Percentiles rank a stretch among this genome's conserved stretches.
Conservation (phyloP, 2,888 invertebrate species). For the Diaprepes abbreviatus region DNA sequence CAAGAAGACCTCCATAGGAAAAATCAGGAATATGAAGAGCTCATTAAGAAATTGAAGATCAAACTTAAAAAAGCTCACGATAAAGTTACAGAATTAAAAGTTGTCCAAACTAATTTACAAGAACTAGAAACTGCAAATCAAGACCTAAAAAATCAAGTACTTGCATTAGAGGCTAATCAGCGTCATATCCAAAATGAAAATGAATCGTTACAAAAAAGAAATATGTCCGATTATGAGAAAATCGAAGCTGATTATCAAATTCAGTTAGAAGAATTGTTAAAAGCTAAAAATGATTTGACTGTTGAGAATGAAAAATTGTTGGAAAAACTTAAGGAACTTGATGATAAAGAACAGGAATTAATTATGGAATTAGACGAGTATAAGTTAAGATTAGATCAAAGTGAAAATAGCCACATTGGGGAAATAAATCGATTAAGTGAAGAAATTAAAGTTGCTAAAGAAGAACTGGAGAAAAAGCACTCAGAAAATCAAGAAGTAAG, state of each 20-base stretch:
- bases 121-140: conserved; percentile 69
- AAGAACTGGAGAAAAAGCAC: not conserved
- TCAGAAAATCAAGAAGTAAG: not conserved
- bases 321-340: conserved; percentile 64
- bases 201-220: conserved; percentile 65
- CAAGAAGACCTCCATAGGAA: conserved; percentile 56
- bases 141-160: conserved; percentile 69
- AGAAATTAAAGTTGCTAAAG: not conserved
- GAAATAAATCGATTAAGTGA: conserved; percentile 25
- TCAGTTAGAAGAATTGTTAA: conserved; percentile 63
- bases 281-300: conserved; percentile 61
- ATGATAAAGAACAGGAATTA: conserved; percentile 54
- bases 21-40: conserved; percentile 53
- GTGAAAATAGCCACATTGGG: conserved; percentile 43
- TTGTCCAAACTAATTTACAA: conserved; percentile 49
- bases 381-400: conserved; percentile 48
- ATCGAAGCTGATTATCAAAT: conserved; percentile 69
- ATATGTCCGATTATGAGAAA: conserved; percentile 68
- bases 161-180: conserved; percentile 69
- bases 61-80: conserved; percentile 57
- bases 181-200: conserved; percentile 65
- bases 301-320: conserved; percentile 65
- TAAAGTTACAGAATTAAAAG: conserved; percentile 54
- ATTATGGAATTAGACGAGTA: conserved; percentile 49
- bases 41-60: conserved; percentile 55